Conservation (phyloP, 2,797 vertebrate species). For the Pseudochirops corinnae region DNA sequence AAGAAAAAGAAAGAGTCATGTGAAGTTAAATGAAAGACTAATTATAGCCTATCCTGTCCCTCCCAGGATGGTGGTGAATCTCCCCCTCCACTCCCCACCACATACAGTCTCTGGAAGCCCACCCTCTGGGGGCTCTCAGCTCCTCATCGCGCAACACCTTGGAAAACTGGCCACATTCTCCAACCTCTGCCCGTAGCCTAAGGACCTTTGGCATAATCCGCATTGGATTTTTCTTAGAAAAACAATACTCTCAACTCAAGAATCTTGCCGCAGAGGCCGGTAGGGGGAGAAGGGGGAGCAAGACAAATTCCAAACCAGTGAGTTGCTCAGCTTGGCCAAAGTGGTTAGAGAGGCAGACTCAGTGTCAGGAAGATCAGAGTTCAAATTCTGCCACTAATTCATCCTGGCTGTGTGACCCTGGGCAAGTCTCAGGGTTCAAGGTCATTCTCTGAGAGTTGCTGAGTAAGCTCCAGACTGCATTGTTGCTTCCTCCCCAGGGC, state of each 20-base stretch:
- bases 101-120: neutral
- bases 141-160: neutral
- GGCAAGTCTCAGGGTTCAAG: neutral
- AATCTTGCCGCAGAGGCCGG: slow-evolving; percentile 4
- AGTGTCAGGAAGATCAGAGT: neutral
- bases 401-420: neutral
- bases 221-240: neutral
- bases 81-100: too few relatives aligned
- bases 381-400: neutral
- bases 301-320: neutral
- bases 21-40: neutral
- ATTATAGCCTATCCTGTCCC: neutral
- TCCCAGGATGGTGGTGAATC: neutral
- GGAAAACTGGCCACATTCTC: neutral
- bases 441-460: neutral
- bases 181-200: neutral
- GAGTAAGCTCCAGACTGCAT: neutral
- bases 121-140: neutral
- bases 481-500: neutral
- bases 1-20: neutral
- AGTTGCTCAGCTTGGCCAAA: neutral
- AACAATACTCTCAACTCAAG: neutral
- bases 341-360: neutral
- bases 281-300: neutral
- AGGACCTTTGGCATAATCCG: slow-evolving; percentile 17